Conservation (phyloP, 2,888 invertebrate genomes). For the Diarsia mendica region DNA sequence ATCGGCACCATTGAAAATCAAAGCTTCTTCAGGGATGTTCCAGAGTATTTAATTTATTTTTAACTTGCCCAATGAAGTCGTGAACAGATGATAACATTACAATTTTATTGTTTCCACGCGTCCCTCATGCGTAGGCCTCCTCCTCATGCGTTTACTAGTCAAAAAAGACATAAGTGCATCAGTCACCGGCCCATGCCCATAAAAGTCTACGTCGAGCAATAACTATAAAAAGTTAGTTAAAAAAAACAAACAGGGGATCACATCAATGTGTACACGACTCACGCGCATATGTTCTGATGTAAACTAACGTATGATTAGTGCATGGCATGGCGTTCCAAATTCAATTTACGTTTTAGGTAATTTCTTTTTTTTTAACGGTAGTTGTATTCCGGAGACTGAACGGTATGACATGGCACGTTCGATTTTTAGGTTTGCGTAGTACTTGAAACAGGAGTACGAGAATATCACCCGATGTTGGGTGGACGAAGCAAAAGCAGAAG, state of each 20-base stretch:
- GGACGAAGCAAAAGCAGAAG: background rate
- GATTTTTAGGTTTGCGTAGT: background rate
- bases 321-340: constrained; percentile 54
- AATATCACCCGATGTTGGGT: background rate
- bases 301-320: constrained; percentile 59
- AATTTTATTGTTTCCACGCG: constrained; percentile 53
- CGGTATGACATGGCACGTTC: background rate
- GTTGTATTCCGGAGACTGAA: constrained; percentile 7
- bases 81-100: constrained; percentile 30
- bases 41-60: background rate
- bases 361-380: constrained; percentile 32
- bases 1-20: too few species aligned
- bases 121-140: too few species aligned
- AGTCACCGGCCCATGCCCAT: constrained; percentile 76
- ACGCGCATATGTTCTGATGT: constrained; percentile 68
- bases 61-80: background rate
- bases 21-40: background rate
- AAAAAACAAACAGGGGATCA: constrained; percentile 73
- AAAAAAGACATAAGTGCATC: constrained; percentile 67
- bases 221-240: constrained; percentile 75
- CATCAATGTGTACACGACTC: constrained; percentile 67
- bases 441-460: too few species aligned
- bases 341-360: constrained; percentile 47
- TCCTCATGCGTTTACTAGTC: constrained; percentile 36
- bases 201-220: constrained; percentile 76